These are phyloP conservation scores for Enteromius thamalakanensis DNA, from an alignment of 2,797 vertebrate genomes.

Conservation along the genomic window DNA sequence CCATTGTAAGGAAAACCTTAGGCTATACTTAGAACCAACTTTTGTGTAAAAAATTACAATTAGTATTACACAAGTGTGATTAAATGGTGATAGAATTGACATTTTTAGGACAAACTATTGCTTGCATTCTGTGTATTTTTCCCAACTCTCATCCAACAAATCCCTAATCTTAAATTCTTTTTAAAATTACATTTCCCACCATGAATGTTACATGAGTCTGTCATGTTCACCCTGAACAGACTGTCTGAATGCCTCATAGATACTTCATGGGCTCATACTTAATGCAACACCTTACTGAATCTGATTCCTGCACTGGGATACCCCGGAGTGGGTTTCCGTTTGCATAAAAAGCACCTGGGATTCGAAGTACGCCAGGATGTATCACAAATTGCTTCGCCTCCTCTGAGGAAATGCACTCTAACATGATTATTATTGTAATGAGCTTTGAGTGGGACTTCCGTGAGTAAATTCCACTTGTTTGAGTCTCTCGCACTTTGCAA, in stretches of 20 bases:
- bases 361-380: constrained; percentile 31
- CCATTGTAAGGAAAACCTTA: background rate
- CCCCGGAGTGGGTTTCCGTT: constrained; percentile 20
- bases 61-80: background rate
- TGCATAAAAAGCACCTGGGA: constrained; percentile 28
- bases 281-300: constrained; percentile 38
- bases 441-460: constrained; percentile 35
- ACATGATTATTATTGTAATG: constrained; percentile 50
- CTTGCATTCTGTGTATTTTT: background rate
- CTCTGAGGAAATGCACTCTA: constrained; percentile 37
- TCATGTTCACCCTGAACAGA: constrained; percentile 29
- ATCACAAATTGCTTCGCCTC: constrained; percentile 38
- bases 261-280: constrained; percentile 38
- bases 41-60: background rate
- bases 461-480: constrained; percentile 27
- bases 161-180: background rate
- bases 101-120: background rate
- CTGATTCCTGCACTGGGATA: constrained; percentile 27
- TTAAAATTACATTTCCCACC: constrained; percentile 26
- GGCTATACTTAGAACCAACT: background rate
- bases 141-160: constrained; percentile 11
- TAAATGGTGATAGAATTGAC: background rate
- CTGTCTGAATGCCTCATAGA: constrained; percentile 35
- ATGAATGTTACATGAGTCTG: constrained; percentile 43
- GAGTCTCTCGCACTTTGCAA: constrained; percentile 6